Evolutionary conservation across 2,113 vertebrate genomes (phyloP).

Genomic region (Aramus guarauna): DNA sequence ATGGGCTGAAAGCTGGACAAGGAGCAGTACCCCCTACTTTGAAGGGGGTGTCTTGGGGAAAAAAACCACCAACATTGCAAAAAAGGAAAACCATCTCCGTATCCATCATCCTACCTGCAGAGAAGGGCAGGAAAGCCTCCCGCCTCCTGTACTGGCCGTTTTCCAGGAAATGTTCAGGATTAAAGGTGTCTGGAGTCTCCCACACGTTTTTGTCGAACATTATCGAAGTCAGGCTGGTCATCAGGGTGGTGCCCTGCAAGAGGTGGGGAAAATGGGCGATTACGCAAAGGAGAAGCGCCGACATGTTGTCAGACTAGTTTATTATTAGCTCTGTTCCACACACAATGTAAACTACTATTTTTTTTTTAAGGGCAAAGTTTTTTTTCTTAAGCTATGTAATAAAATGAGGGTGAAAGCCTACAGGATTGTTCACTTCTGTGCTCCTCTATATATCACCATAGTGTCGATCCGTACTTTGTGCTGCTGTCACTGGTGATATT

Average conservation of each 20-base stretch:
- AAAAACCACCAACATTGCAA: neutral
- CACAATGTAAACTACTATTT: neutral
- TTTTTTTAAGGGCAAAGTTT: neutral
- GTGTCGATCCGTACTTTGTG: neutral
- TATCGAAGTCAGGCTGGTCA: slow-evolving; percentile 77
- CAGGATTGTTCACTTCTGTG: neutral
- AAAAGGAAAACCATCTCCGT: neutral
- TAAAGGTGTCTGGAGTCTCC: slow-evolving; percentile 82
- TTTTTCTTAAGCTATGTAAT: neutral
- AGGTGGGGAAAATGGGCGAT: neutral
- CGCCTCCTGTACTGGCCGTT: slow-evolving; percentile 79
- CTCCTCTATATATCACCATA: neutral
- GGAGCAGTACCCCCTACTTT: neutral
- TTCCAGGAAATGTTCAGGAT: slow-evolving; percentile 87
- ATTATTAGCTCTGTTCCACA: neutral
- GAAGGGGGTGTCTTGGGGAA: neutral
- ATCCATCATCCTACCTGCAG: slow-evolving; percentile 74
- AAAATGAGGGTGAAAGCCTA: neutral
- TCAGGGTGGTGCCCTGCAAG: slow-evolving; percentile 74
- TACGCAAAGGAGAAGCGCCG: accelerated
- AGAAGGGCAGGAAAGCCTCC: slow-evolving; percentile 87
- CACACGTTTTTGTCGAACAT: slow-evolving; percentile 82
- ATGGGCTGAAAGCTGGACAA: neutral
- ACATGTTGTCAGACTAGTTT: neutral
- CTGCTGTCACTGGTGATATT: neutral